phyloP scores from a whole-genome alignment of 2,113 vertebrate species.

The Nycticorax nycticorax region DNA sequence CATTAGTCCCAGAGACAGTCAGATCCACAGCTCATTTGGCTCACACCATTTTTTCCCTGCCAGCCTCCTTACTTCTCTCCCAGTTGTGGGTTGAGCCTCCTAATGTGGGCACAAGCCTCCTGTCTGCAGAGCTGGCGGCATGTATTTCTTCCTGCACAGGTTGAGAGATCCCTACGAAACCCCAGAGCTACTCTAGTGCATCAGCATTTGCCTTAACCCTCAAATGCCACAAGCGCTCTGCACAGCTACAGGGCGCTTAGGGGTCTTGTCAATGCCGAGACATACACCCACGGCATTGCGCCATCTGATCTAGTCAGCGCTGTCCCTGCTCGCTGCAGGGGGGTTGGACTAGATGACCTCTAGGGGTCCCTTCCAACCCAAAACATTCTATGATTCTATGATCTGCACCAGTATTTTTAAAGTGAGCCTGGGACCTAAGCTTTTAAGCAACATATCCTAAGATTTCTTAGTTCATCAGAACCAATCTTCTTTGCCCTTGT shows the following conservation, averaged over 20 bases:
- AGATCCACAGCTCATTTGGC: background rate
- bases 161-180: background rate
- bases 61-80: background rate
- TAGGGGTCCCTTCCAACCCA: too few species aligned
- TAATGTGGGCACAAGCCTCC: background rate
- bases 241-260: background rate
- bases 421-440: background rate
- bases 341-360: too few species aligned
- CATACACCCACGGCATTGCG: background rate
- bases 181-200: background rate
- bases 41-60: background rate
- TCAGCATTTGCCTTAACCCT: background rate
- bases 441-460: background rate
- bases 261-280: background rate
- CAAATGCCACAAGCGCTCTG: background rate
- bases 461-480: background rate
- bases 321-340: too few species aligned
- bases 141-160: background rate
- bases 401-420: background rate
- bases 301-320: too few species aligned
- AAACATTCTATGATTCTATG: too few species aligned
- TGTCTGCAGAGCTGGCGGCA: background rate
- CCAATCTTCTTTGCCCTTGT: background rate
- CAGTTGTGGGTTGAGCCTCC: background rate
- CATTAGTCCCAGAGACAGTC: background rate